phyloP scores from a whole-genome alignment of 2,113 vertebrate species.

The Halcyon malimbica region DNA sequence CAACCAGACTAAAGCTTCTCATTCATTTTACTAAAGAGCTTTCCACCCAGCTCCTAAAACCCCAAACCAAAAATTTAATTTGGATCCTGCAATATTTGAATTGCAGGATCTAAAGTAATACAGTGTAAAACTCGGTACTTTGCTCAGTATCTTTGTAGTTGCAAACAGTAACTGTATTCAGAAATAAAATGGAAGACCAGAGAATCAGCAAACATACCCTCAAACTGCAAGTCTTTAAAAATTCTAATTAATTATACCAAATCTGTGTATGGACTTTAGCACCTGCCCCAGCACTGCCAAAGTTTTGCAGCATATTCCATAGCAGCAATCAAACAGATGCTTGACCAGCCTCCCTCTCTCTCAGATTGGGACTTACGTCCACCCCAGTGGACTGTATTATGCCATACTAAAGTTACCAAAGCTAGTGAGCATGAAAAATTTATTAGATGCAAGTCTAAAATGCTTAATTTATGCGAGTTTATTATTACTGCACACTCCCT shows the following conservation, averaged over 20 bases:
- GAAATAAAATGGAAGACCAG: background rate
- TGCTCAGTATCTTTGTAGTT: background rate
- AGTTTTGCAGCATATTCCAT: background rate
- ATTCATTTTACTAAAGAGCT: background rate
- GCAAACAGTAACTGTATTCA: background rate
- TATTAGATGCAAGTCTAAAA: background rate
- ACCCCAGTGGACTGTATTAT: background rate
- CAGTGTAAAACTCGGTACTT: background rate
- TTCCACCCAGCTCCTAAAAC: background rate
- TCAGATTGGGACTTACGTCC: background rate
- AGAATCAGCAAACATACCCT: background rate
- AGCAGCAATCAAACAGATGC: background rate
- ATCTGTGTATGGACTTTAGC: background rate
- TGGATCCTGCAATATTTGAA: background rate
- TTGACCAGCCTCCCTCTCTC: background rate
- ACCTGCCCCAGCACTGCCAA: background rate
- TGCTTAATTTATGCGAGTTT: background rate
- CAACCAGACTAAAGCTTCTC: slow-evolving; percentile 24
- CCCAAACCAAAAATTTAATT: background rate
- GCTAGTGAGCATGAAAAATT: background rate
- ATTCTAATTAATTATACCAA: background rate
- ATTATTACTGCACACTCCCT: background rate
- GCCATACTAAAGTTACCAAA: background rate
- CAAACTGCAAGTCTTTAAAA: background rate
- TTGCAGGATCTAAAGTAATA: background rate